Conservation (phyloP, 2,888 invertebrate genomes). For the Rhagophthalmus giganteus region DNA sequence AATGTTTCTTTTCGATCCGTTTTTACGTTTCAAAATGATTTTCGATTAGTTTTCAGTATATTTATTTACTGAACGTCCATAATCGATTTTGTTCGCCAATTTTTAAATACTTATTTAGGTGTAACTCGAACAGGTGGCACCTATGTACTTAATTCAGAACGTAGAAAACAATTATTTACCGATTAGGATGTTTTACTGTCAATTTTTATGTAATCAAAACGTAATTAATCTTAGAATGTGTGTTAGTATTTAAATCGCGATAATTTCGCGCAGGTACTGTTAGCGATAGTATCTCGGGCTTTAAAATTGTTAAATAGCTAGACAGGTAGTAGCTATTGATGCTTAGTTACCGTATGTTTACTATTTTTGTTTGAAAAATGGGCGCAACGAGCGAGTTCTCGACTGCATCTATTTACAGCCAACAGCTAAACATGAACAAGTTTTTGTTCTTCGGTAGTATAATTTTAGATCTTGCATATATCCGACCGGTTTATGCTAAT, state of each 20-base stretch:
- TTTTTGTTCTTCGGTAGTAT: constrained; percentile 50
- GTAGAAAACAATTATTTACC: too few relatives aligned
- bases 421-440: constrained; percentile 49
- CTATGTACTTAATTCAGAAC: too few relatives aligned
- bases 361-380: constrained; percentile 19
- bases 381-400: constrained; percentile 27
- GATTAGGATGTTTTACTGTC: neutral
- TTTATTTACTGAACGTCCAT: too few relatives aligned
- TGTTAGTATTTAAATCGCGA: neutral
- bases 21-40: too few relatives aligned
- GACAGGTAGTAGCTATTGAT: constrained; percentile 22
- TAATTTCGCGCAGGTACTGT: too few relatives aligned
- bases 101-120: too few relatives aligned
- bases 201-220: neutral
- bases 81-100: too few relatives aligned
- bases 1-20: too few relatives aligned
- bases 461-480: constrained; percentile 50
- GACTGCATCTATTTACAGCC: constrained; percentile 48
- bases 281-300: too few relatives aligned
- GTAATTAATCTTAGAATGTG: neutral
- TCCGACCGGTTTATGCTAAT: constrained; percentile 52
- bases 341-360: constrained; percentile 8
- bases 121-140: too few relatives aligned
- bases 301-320: constrained; percentile 28
- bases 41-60: too few relatives aligned